Evolutionary conservation across 2,888 invertebrate species (phyloP).

Genomic region (Rhopalosiphum nymphaeae): DNA sequence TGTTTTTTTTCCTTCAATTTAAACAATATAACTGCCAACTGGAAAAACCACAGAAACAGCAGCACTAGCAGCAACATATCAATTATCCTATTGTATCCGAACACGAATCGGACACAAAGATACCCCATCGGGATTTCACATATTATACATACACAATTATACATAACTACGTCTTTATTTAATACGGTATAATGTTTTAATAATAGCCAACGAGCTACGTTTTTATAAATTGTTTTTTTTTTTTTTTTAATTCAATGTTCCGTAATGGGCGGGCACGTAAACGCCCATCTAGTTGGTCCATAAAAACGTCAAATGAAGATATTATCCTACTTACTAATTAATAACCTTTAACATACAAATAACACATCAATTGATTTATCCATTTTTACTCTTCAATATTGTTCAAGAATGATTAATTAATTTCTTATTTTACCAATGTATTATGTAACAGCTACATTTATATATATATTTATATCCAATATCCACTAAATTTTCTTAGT

Average conservation of each 20-base stretch:
- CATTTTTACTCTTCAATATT: background rate
- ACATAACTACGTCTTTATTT: slow-evolving; percentile 40
- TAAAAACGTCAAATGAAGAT: slow-evolving; percentile 61
- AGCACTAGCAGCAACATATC: slow-evolving; percentile 59
- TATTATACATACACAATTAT: slow-evolving; percentile 44
- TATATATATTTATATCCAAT: background rate
- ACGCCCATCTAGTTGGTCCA: slow-evolving; percentile 48
- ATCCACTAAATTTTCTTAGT: background rate
- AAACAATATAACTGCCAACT: slow-evolving; percentile 65
- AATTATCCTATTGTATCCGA: slow-evolving; percentile 65
- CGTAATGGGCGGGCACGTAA: slow-evolving; percentile 34
- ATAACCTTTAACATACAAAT: slow-evolving; percentile 10
- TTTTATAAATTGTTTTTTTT: slow-evolving; percentile 9
- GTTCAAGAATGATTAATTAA: background rate
- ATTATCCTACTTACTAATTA: slow-evolving; percentile 34
- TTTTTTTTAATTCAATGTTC: slow-evolving; percentile 21
- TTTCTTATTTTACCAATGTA: background rate
- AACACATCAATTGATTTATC: background rate
- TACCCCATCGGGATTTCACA: slow-evolving; percentile 63
- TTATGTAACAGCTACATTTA: too few species aligned
- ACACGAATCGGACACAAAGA: slow-evolving; percentile 63
- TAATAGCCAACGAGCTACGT: slow-evolving; percentile 46
- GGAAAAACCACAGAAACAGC: slow-evolving; percentile 61
- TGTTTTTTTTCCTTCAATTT: slow-evolving; percentile 53
- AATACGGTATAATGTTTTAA: slow-evolving; percentile 55